phyloP scores from a whole-genome alignment of 2,113 vertebrate species.

The Cichladusa arquata region DNA sequence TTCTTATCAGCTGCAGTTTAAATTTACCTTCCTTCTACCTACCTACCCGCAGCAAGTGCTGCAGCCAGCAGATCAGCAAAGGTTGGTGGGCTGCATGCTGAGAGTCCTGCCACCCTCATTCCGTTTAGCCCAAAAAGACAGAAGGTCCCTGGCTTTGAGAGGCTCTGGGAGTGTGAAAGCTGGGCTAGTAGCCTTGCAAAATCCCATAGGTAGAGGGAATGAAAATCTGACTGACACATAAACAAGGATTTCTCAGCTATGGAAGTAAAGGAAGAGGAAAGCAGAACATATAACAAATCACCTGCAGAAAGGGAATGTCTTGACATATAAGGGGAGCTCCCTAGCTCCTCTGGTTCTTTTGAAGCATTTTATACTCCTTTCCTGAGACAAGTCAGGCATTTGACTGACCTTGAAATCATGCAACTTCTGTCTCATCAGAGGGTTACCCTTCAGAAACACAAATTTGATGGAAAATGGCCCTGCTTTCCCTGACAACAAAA shows the following conservation, averaged over 20 bases:
- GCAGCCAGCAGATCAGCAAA: background rate
- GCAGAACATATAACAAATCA: background rate
- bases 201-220: background rate
- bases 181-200: background rate
- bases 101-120: background rate
- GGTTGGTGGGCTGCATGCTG: accelerated
- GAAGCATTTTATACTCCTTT: background rate
- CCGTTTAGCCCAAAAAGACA: background rate
- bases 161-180: background rate
- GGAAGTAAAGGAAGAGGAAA: background rate
- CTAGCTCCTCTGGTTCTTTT: background rate
- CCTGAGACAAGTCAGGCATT: background rate
- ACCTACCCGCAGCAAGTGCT: background rate
- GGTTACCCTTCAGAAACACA: background rate
- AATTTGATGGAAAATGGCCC: background rate
- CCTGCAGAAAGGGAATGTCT: background rate
- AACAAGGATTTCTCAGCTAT: background rate
- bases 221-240: background rate
- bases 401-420: background rate
- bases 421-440: background rate
- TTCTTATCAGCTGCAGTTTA: background rate
- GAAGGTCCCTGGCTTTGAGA: background rate
- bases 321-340: accelerated
- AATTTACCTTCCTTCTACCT: background rate
- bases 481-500: background rate